These are phyloP conservation scores for Patella depressa DNA, from an alignment of 2,888 invertebrate genomes.

Conservation along the genomic window DNA sequence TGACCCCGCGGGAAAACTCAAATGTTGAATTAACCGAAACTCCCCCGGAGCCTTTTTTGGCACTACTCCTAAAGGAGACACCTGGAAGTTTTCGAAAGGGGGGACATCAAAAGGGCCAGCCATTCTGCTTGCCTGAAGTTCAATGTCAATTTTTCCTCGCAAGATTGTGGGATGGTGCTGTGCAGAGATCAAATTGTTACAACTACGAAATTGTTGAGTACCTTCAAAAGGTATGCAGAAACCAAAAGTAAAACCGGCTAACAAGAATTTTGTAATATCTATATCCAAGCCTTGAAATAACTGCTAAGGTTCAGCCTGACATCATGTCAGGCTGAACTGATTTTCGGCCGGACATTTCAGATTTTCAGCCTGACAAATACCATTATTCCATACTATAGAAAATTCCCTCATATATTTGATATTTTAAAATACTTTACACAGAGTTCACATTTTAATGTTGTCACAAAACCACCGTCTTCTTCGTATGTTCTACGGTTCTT, in stretches of 20 bases:
- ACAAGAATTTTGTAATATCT: too few species aligned
- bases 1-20: neutral
- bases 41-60: neutral
- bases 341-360: too few species aligned
- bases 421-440: too few species aligned
- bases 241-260: neutral
- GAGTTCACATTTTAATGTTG: too few species aligned
- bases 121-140: neutral
- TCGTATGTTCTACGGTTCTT: too few species aligned
- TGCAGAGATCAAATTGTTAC: neutral
- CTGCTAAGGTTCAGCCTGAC: too few species aligned
- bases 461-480: too few species aligned
- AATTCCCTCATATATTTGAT: too few species aligned
- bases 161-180: neutral
- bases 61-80: neutral
- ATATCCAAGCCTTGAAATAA: too few species aligned
- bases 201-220: neutral
- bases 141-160: neutral
- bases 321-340: too few species aligned
- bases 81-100: neutral
- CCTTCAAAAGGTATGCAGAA: neutral
- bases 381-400: too few species aligned
- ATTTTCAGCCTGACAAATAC: too few species aligned
- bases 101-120: neutral
- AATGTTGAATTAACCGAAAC: neutral